Evolutionary conservation across 1,140 invertebrate species (phyloP).

Genomic region (Helicoverpa armigera): DNA sequence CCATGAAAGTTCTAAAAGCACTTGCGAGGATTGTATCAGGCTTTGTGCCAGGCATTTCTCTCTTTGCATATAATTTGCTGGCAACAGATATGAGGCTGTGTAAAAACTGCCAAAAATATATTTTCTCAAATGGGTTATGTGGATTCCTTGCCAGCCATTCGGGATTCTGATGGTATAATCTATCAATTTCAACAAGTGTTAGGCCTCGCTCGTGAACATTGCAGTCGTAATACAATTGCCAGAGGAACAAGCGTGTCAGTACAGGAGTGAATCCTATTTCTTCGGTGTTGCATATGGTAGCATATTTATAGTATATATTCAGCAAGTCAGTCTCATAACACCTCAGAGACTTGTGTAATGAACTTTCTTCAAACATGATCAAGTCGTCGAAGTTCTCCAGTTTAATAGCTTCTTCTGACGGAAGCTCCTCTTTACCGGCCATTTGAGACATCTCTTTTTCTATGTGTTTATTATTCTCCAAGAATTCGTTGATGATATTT

Average conservation of each 20-base stretch:
- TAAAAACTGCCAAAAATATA: conserved; percentile 88
- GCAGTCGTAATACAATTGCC: conserved; percentile 88
- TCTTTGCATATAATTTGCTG: conserved; percentile 81
- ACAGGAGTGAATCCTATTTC: conserved; percentile 76
- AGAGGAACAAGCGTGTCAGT: conserved; percentile 86
- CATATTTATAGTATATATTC: conserved; percentile 84
- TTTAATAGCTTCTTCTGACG: conserved; percentile 35
- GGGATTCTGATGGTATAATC: conserved; percentile 76
- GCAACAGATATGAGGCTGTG: conserved; percentile 85
- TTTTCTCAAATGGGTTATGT: conserved; percentile 87
- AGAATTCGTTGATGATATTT: conserved; percentile 69
- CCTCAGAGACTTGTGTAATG: conserved; percentile 77
- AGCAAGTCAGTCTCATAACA: conserved; percentile 81
- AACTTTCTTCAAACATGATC: conserved; percentile 79
- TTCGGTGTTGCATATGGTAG: conserved; percentile 79
- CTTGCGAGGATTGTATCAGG: conserved; percentile 81
- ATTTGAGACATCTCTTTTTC: conserved; percentile 33
- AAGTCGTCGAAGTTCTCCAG: conserved; percentile 62
- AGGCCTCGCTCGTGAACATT: conserved; percentile 81
- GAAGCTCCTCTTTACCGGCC: conserved; percentile 54
- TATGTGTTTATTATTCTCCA: conserved; percentile 68
- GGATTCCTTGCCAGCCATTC: conserved; percentile 77
- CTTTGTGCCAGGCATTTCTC: conserved; percentile 67
- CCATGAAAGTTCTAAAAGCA: conserved; percentile 85
- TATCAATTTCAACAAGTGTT: conserved; percentile 85